phyloP scores from a whole-genome alignment of 2,888 invertebrate species.

The Tanytarsus gracilentus region DNA sequence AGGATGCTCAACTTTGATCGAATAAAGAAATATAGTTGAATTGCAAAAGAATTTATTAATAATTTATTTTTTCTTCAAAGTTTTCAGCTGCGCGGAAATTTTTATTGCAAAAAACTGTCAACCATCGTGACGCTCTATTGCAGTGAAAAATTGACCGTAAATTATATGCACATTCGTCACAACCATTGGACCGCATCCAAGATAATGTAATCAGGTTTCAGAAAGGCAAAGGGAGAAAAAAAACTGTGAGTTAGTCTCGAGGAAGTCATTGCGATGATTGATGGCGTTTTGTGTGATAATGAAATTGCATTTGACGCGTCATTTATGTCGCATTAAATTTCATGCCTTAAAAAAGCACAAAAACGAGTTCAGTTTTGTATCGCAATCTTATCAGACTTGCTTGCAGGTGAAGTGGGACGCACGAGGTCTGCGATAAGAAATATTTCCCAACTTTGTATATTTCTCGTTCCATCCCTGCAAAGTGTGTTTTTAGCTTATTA shows the following conservation, averaged over 20 bases:
- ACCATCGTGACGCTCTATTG: background rate
- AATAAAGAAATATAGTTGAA: too few relatives aligned
- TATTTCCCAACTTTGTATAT: too few relatives aligned
- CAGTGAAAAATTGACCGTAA: background rate
- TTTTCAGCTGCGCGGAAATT: too few relatives aligned
- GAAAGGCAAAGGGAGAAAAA: background rate
- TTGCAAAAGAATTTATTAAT: too few relatives aligned
- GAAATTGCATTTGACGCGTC: background rate
- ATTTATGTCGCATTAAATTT: background rate
- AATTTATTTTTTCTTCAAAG: too few relatives aligned
- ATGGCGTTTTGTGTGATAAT: background rate
- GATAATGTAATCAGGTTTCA: conserved; percentile 2
- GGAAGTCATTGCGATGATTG: background rate
- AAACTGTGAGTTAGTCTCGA: background rate
- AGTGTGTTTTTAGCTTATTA: background rate
- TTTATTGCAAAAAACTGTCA: background rate
- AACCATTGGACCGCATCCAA: background rate
- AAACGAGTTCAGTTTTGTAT: background rate
- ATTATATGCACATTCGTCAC: conserved; percentile 4
- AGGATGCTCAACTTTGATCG: too few relatives aligned
- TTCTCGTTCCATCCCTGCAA: too few relatives aligned
- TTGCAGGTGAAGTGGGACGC: conserved; percentile 26
- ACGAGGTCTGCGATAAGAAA: conserved; percentile 22
- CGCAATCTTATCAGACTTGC: background rate
- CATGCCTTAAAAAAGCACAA: background rate